Percentiles rank a stretch among this genome's conserved stretches.
phyloP scores from a whole-genome alignment of 2,888 invertebrate genomes.

The Drosophila conformis region DNA sequence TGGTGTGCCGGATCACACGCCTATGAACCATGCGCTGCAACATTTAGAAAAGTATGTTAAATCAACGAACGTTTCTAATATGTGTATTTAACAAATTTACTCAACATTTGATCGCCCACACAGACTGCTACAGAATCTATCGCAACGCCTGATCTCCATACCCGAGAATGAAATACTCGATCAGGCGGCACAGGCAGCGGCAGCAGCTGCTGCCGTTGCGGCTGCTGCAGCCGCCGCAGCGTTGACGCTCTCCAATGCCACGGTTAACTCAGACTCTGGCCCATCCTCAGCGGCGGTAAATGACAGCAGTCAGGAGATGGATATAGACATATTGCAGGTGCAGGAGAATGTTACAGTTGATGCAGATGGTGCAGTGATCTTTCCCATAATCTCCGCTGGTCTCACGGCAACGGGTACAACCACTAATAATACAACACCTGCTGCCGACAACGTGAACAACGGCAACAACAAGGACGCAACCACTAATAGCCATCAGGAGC shows the following conservation, averaged over 20 bases:
- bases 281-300: constrained; percentile 73
- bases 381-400: constrained; percentile 63
- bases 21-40: constrained; percentile 89
- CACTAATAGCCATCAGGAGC: constrained; percentile 44
- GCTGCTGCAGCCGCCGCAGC: constrained; percentile 79
- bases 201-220: constrained; percentile 82
- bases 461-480: constrained; percentile 45
- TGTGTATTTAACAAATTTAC: background rate
- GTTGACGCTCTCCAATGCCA: constrained; percentile 75
- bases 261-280: constrained; percentile 57
- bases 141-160: constrained; percentile 86
- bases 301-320: constrained; percentile 86
- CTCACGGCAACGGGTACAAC: constrained; percentile 28
- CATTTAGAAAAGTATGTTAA: constrained; percentile 89
- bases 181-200: constrained; percentile 84
- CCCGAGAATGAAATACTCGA: constrained; percentile 87
- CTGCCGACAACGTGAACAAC: constrained; percentile 48
- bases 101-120: background rate
- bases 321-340: constrained; percentile 87
- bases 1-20: constrained; percentile 93
- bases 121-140: constrained; percentile 87
- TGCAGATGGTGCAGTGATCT: constrained; percentile 83
- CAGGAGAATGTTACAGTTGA: constrained; percentile 85
- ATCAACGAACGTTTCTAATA: background rate
- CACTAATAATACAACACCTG: constrained; percentile 48